These are phyloP conservation scores for Suillia variegata DNA, from an alignment of 2,888 invertebrate genomes.

Conservation along the genomic window DNA sequence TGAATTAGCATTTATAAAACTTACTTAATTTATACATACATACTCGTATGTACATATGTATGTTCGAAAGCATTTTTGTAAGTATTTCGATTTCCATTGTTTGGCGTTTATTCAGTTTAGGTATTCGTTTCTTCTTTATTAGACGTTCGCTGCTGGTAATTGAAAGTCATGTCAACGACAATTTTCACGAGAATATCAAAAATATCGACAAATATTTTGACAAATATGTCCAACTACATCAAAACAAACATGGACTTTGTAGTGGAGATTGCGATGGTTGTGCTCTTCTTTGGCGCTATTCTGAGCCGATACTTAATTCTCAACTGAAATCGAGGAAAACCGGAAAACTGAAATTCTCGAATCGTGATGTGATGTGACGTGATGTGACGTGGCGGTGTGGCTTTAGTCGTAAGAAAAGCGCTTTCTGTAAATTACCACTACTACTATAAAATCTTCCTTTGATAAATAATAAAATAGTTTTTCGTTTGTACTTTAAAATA, in stretches of 20 bases:
- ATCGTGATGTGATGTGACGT: no score
- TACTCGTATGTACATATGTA: neutral
- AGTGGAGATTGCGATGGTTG: slow-evolving; percentile 48
- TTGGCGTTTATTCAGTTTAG: neutral
- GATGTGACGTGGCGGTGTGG: neutral
- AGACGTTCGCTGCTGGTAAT: neutral
- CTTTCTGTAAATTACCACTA: slow-evolving; percentile 26
- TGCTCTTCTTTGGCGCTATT: slow-evolving; percentile 49
- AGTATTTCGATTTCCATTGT: neutral
- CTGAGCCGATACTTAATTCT: slow-evolving; percentile 48
- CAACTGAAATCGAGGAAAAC: no score
- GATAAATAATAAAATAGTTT: neutral
- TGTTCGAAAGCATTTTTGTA: neutral
- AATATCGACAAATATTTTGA: slow-evolving; percentile 39
- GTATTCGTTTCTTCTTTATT: neutral
- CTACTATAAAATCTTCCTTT: slow-evolving; percentile 12
- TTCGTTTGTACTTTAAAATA: neutral
- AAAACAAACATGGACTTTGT: slow-evolving; percentile 51
- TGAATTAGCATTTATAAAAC: neutral
- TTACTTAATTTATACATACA: neutral
- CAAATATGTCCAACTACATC: slow-evolving; percentile 43
- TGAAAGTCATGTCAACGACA: slow-evolving; percentile 38
- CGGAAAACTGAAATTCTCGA: no score
- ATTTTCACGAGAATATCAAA: slow-evolving; percentile 36
- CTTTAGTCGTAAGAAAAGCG: neutral